Conservation (phyloP, 2,797 vertebrate genomes). For the Catostomus latipinnis region DNA sequence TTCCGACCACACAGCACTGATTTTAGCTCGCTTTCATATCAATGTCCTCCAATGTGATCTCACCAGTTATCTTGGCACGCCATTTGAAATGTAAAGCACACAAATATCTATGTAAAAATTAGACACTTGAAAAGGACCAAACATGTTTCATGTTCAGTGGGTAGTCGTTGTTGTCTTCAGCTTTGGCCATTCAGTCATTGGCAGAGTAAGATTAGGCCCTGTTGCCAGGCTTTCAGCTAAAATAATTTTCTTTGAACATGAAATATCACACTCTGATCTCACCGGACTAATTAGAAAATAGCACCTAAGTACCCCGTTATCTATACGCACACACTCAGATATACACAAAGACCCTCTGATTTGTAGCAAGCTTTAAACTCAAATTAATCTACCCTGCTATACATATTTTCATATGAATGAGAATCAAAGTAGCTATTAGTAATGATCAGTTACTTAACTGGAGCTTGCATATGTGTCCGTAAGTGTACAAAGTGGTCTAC, state of each 20-base stretch:
- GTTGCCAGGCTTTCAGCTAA: background rate
- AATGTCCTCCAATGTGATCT: too few relatives aligned
- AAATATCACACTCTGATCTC: slow-evolving; percentile 19
- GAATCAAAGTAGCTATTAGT: background rate
- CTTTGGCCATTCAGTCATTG: background rate
- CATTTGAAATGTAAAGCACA: slow-evolving; percentile 42
- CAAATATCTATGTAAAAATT: background rate
- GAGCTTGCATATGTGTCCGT: background rate
- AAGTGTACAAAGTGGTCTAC: background rate
- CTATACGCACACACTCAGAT: slow-evolving; percentile 25
- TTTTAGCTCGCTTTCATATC: background rate
- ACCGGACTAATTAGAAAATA: background rate
- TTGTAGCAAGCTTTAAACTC: background rate
- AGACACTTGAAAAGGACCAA: background rate
- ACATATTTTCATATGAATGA: background rate
- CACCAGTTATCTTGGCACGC: slow-evolving; percentile 68
- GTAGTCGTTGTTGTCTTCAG: background rate
- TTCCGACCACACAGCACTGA: slow-evolving; percentile 26
- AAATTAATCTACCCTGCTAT: background rate
- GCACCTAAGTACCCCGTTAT: background rate
- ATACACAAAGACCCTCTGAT: slow-evolving; percentile 2
- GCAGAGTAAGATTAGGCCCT: background rate
- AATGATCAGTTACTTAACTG: background rate
- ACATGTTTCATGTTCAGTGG: background rate
- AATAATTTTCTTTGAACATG: background rate